phyloP scores from a whole-genome alignment of 2,888 invertebrate genomes.

The Galerucella calmariensis region DNA sequence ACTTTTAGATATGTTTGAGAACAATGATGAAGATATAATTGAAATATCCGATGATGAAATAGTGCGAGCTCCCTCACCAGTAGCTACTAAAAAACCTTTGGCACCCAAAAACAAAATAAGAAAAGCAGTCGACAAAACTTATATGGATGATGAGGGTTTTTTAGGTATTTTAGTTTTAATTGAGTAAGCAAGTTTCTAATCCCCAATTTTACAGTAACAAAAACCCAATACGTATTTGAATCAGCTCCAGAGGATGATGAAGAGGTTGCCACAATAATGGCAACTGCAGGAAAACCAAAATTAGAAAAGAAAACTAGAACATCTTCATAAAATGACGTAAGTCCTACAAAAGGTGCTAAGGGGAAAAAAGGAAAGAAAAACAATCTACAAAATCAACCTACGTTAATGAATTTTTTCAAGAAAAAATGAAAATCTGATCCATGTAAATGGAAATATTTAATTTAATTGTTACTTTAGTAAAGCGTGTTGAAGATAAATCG shows the following conservation, averaged over 20 bases:
- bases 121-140: slow-evolving; percentile 70
- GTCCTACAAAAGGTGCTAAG: slow-evolving; percentile 48
- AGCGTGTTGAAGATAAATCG: not conserved
- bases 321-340: slow-evolving; percentile 45
- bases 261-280: slow-evolving; percentile 30
- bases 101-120: slow-evolving; percentile 67
- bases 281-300: slow-evolving; percentile 47
- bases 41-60: slow-evolving; percentile 66
- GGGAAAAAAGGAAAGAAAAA: slow-evolving; percentile 52
- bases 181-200: not conserved
- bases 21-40: slow-evolving; percentile 58
- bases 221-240: slow-evolving; percentile 60
- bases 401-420: slow-evolving; percentile 60
- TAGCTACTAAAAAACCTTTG: slow-evolving; percentile 61
- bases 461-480: not conserved
- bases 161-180: slow-evolving; percentile 55
- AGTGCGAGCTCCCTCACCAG: slow-evolving; percentile 64
- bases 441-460: not conserved
- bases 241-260: slow-evolving; percentile 56
- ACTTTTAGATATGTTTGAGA: slow-evolving; percentile 63
- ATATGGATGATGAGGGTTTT: slow-evolving; percentile 70
- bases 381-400: slow-evolving; percentile 54
- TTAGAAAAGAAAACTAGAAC: slow-evolving; percentile 45
- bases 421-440: slow-evolving; percentile 47
- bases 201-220: slow-evolving; percentile 62